Conservation (phyloP, 2,797 vertebrate genomes). For the Gadopsis marmoratus region DNA sequence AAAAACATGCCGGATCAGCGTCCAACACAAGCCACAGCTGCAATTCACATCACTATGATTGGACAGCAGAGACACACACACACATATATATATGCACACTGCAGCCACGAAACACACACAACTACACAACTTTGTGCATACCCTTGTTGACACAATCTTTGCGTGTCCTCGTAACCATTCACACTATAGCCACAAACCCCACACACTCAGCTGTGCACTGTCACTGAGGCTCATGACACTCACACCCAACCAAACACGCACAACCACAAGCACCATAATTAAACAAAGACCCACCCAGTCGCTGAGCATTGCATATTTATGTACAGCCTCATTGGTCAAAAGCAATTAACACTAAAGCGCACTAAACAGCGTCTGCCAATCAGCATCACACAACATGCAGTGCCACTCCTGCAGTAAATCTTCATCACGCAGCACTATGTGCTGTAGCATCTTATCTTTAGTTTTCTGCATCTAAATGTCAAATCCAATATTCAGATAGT, state of each 20-base stretch:
- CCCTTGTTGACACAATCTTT: constrained; percentile 63
- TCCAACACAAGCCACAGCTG: constrained; percentile 87
- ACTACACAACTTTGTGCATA: constrained; percentile 34
- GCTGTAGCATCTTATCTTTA: constrained; percentile 15
- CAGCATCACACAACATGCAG: constrained; percentile 37
- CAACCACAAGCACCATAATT: constrained; percentile 79
- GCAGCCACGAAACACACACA: constrained; percentile 47
- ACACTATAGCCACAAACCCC: constrained; percentile 62
- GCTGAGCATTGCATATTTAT: constrained; percentile 71
- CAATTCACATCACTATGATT: constrained; percentile 80
- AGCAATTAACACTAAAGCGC: constrained; percentile 73
- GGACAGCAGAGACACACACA: constrained; percentile 47
- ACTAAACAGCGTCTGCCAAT: constrained; percentile 46
- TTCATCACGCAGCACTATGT: constrained; percentile 13
- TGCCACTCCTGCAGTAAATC: constrained; percentile 29
- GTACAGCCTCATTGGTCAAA: constrained; percentile 77
- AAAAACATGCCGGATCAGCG: constrained; percentile 66
- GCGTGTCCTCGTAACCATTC: constrained; percentile 50
- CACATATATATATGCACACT: constrained; percentile 46
- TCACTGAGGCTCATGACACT: constrained; percentile 71
- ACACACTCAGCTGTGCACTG: constrained; percentile 65
- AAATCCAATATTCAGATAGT: constrained; percentile 32
- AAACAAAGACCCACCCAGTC: constrained; percentile 78
- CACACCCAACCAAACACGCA: constrained; percentile 73
- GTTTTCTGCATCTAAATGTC: constrained; percentile 31